phyloP scores from a whole-genome alignment of 1,140 invertebrate genomes.

The Artemia franciscana region DNA sequence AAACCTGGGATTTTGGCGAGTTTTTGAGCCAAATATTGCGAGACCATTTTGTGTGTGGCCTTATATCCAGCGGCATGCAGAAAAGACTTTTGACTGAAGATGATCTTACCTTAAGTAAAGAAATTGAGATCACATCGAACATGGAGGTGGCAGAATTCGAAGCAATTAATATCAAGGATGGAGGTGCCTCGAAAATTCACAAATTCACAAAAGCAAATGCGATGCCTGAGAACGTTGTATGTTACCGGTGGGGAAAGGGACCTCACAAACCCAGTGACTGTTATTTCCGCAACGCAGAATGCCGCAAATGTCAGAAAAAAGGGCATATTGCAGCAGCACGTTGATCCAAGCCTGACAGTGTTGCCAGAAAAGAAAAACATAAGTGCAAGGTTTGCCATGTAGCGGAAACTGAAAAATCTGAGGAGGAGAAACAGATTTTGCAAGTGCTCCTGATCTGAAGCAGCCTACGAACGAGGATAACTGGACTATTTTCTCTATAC shows the following conservation, averaged over 20 bases:
- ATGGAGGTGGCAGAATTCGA: constrained; percentile 4
- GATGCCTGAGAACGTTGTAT: background rate
- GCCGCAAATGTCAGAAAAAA: constrained; percentile 6
- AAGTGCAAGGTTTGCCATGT: background rate
- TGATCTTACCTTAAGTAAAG: constrained; percentile 4
- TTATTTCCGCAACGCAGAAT: background rate
- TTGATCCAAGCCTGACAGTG: background rate
- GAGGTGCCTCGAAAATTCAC: background rate
- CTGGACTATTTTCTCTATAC: background rate
- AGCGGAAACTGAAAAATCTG: background rate
- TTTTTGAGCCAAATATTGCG: constrained; percentile 3
- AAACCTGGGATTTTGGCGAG: constrained; percentile 6
- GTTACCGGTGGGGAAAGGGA: constrained; percentile 4
- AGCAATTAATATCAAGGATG: background rate
- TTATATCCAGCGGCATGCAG: background rate
- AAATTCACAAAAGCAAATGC: background rate
- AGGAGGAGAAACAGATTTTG: background rate
- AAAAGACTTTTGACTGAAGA: background rate
- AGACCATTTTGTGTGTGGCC: constrained; percentile 5
- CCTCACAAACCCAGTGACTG: background rate
- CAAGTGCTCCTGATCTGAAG: background rate
- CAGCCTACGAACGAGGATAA: background rate
- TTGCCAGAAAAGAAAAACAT: background rate
- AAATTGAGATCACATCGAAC: background rate
- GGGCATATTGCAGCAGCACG: constrained; percentile 6